Evolutionary conservation across 2,888 invertebrate species (phyloP).

Genomic region (Thera obeliscata): DNA sequence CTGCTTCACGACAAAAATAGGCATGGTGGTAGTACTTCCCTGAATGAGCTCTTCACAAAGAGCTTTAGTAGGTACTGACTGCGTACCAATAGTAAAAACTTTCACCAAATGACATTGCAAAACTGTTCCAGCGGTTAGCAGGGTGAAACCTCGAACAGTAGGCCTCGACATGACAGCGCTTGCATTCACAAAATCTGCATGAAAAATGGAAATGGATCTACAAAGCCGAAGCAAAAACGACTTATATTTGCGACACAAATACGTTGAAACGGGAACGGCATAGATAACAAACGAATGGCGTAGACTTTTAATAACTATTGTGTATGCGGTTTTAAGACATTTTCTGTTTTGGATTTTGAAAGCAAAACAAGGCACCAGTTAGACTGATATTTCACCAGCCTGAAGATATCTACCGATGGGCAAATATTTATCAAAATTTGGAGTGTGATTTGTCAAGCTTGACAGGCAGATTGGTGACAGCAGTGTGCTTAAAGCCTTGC

Average conservation of each 20-base stretch:
- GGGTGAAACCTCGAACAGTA: conserved; percentile 29
- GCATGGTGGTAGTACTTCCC: too few relatives aligned
- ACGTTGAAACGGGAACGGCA: conserved; percentile 46
- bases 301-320: conserved; percentile 23
- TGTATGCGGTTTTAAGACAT: not conserved
- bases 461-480: too few relatives aligned
- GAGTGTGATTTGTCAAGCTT: too few relatives aligned
- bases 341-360: not conserved
- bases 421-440: too few relatives aligned
- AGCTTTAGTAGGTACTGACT: conserved; percentile 6
- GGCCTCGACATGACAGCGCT: conserved; percentile 36
- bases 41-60: too few relatives aligned
- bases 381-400: too few relatives aligned
- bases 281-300: conserved; percentile 33
- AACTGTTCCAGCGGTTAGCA: conserved; percentile 34
- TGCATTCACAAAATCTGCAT: conserved; percentile 47
- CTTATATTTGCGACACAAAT: conserved; percentile 49
- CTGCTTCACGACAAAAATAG: too few relatives aligned
- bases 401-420: too few relatives aligned
- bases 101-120: conserved; percentile 33
- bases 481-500: too few relatives aligned
- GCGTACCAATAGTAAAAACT: conserved; percentile 23
- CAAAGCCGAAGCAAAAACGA: conserved; percentile 43
- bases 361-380: too few relatives aligned
- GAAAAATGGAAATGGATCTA: conserved; percentile 58